A percentile compares a stretch with the other conserved stretches of the same genome.
phyloP scores from a whole-genome alignment of 1,140 invertebrate genomes.

The Drosophila oshimai region DNA sequence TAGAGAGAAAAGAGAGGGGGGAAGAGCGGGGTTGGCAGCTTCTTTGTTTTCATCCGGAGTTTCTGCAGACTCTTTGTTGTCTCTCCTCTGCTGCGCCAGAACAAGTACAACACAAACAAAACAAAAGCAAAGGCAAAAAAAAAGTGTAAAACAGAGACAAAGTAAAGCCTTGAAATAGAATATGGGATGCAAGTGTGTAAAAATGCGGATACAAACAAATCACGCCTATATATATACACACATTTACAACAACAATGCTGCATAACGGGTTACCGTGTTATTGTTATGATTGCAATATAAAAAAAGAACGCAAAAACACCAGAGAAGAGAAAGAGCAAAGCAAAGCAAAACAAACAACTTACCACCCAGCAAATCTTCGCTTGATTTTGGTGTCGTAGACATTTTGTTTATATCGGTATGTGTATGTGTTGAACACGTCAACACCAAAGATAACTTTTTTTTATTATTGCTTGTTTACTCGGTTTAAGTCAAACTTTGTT shows the following conservation, averaged over 20 bases:
- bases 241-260: slow-evolving; percentile 22
- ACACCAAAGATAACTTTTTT: slow-evolving; percentile 62
- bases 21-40: slow-evolving; percentile 1
- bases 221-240: slow-evolving; percentile 12
- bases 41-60: slow-evolving; percentile 51
- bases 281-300: slow-evolving; percentile 41
- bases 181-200: slow-evolving; percentile 47
- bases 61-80: slow-evolving; percentile 60
- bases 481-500: slow-evolving; percentile 46
- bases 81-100: slow-evolving; percentile 24
- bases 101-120: slow-evolving; percentile 52
- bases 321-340: slow-evolving; percentile 26
- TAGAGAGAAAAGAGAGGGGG: not conserved
- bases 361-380: slow-evolving; percentile 77
- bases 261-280: slow-evolving; percentile 43
- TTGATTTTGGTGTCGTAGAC: slow-evolving; percentile 78
- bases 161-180: slow-evolving; percentile 67
- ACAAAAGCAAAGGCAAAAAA: slow-evolving; percentile 23
- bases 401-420: slow-evolving; percentile 64
- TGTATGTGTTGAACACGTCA: slow-evolving; percentile 57
- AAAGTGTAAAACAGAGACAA: slow-evolving; percentile 56
- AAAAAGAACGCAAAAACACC: slow-evolving; percentile 22
- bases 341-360: slow-evolving; percentile 52
- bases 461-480: slow-evolving; percentile 59
- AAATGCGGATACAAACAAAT: slow-evolving; percentile 31